Evolutionary conservation across 2,888 invertebrate genomes (phyloP), one percentile per base, ranked within the genome.

Genomic region (Zeuzera pyrina): DNA sequence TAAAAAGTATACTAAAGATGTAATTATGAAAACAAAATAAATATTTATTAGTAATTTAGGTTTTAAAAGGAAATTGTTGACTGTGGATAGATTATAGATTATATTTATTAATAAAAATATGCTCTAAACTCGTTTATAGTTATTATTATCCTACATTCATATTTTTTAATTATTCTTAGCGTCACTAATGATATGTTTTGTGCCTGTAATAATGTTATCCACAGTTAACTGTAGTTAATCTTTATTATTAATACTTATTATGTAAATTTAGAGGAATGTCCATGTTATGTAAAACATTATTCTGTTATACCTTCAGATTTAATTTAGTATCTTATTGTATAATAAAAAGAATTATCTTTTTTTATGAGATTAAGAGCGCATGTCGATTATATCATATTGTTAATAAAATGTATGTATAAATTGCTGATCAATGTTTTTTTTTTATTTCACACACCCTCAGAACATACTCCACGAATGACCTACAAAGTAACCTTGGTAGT

Each of bases 391-490:
- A 83, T 78, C 70, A 76, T 78, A 81, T 74, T 79, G 81, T 81
- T 81, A 79, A 74, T 77, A 77, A 78, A 79, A 76, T 81, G 73
- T 79, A 79, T 78, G 73, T 79, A 79, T 79, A 79, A 79, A 79
- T 76, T 72, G 73, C 67, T 62, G 59, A 58, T 39, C 34, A 40
- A 21, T 42, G 31, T 47, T 55, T 56, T 63, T 61, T 57, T 34
- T 55, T 55, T 59, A 51, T 19, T 29, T 1, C 19, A 19, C 1
- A 5, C n/a, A n/a, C n/a, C n/a, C n/a, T n/a, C n/a, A n/a, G n/a
- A n/a, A n/a, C n/a, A n/a, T n/a, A n/a, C n/a, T n/a, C n/a, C n/a
- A n/a, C n/a, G n/a, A n/a, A n/a, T n/a, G n/a, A n/a, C n/a, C n/a
- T n/a, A n/a, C n/a, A n/a, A n/a, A n/a, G n/a, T n/a, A n/a, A n/a